These are phyloP conservation scores for Lycophotia porphyrea DNA, from an alignment of 2,888 invertebrate genomes.

Conservation along the genomic window DNA sequence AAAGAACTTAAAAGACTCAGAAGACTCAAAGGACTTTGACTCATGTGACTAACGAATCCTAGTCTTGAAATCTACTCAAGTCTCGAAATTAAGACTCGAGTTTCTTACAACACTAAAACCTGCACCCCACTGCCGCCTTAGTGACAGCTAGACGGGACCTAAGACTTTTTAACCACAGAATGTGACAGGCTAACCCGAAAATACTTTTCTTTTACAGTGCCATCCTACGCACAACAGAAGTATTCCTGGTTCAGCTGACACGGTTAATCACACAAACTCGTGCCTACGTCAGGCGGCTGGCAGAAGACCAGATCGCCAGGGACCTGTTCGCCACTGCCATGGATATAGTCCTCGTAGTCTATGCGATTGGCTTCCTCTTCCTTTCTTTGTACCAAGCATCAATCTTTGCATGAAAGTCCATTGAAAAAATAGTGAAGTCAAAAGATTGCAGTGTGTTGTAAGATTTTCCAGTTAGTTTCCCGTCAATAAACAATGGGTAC, in stretches of 20 bases:
- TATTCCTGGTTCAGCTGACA: constrained; percentile 68
- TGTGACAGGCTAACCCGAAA: neutral
- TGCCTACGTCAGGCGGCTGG: constrained; percentile 68
- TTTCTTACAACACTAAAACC: too few relatives aligned
- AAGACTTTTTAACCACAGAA: neutral
- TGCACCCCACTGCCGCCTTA: too few relatives aligned
- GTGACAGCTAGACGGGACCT: too few relatives aligned
- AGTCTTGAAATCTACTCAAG: too few relatives aligned
- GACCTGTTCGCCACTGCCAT: constrained; percentile 80
- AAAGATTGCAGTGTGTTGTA: constrained; percentile 42
- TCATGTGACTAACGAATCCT: too few relatives aligned
- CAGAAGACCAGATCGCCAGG: constrained; percentile 70
- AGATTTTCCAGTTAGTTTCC: constrained; percentile 35
- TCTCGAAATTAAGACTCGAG: too few relatives aligned
- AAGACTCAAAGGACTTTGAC: too few relatives aligned
- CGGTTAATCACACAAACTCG: constrained; percentile 63
- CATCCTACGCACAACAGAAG: constrained; percentile 70
- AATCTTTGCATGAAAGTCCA: constrained; percentile 53
- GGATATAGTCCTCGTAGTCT: constrained; percentile 80
- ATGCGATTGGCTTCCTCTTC: constrained; percentile 82
- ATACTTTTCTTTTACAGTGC: constrained; percentile 65
- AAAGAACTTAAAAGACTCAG: too few relatives aligned
- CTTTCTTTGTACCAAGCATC: constrained; percentile 81
- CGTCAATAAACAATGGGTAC: constrained; percentile 49
- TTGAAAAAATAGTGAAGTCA: constrained; percentile 52